Evolutionary conservation across 2,113 vertebrate genomes (phyloP).

Genomic region (Catharus bicknelli): DNA sequence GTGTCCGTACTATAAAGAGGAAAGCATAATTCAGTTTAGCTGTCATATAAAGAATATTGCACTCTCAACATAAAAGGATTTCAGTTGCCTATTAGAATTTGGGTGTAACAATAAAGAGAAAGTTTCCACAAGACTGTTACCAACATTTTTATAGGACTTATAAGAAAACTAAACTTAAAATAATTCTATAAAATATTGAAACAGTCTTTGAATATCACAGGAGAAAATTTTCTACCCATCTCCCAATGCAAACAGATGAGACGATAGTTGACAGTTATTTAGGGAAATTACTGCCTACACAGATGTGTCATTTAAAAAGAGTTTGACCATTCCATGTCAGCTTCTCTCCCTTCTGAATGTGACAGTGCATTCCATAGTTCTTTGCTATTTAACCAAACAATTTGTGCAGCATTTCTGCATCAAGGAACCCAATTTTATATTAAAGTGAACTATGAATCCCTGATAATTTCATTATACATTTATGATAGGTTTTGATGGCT

Average conservation of each 20-base stretch:
- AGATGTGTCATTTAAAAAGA: neutral
- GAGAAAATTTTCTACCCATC: neutral
- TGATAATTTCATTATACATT: neutral
- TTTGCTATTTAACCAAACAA: neutral
- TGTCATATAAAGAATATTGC: neutral
- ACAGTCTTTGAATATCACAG: neutral
- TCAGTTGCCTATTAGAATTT: neutral
- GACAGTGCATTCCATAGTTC: neutral
- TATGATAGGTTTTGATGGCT: neutral
- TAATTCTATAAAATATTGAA: neutral
- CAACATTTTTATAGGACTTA: neutral
- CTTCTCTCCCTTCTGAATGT: neutral
- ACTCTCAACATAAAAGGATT: neutral
- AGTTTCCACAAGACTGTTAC: neutral
- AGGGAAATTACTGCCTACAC: neutral
- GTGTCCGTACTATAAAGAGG: neutral
- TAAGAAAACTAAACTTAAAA: neutral
- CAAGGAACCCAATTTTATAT: neutral
- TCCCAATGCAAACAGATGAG: neutral
- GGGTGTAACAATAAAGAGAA: neutral
- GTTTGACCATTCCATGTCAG: neutral
- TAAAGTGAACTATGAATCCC: neutral
- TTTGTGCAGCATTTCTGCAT: neutral
- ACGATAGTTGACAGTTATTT: neutral
- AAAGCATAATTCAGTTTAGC: neutral